Percentiles rank a stretch among this genome's conserved stretches.
These are phyloP conservation scores for Dendropsophus ebraccatus DNA, from an alignment of 2,113 vertebrate species.

Conservation along the genomic window DNA sequence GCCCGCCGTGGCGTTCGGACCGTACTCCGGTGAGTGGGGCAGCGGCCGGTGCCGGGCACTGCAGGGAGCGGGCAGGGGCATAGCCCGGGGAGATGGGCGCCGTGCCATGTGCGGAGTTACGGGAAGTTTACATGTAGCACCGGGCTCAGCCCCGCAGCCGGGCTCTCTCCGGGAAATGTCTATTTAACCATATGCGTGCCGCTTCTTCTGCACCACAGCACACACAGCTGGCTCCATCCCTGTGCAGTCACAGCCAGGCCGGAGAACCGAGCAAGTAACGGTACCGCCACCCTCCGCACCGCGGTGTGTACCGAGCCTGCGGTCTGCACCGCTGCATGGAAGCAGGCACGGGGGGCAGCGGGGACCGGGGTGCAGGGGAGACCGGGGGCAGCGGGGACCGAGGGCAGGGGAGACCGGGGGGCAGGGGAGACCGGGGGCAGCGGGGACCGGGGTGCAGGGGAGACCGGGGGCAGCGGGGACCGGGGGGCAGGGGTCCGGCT, in stretches of 20 bases:
- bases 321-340: background rate
- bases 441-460: too few species aligned
- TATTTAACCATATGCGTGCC: background rate
- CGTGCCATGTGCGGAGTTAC: background rate
- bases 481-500: too few species aligned
- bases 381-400: too few species aligned
- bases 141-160: too few species aligned
- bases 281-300: background rate
- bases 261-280: background rate
- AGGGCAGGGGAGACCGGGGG: too few species aligned
- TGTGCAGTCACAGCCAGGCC: too few species aligned
- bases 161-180: background rate
- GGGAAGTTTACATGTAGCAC: background rate
- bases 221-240: too few species aligned
- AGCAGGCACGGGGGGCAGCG: conserved; percentile 10
- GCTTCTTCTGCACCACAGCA: background rate
- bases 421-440: background rate
- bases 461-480: too few species aligned
- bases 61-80: too few species aligned
- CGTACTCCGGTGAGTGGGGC: conserved; percentile 75
- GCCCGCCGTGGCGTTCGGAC: conserved; percentile 67
- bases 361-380: too few species aligned
- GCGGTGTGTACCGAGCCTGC: background rate
- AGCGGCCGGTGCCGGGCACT: too few species aligned
- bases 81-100: background rate